Base-by-base conservation (phyloP, 2,113 vertebrate genomes). In the Puffinus mauretanicus region DNA sequence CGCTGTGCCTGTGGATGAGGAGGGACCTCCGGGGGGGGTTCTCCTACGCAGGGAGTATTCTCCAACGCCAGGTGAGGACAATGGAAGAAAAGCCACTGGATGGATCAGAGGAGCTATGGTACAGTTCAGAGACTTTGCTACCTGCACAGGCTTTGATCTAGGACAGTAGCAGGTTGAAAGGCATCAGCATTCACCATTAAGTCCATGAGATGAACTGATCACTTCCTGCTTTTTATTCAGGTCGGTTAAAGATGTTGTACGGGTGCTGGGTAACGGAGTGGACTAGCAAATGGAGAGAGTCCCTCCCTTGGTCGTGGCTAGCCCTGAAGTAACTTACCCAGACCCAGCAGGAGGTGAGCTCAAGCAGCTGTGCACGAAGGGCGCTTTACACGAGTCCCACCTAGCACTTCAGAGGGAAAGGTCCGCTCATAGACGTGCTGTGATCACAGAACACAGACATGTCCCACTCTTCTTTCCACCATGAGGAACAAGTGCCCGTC, bases 351-450 rank as follows among this genome's bases (percentile, higher is more conserved):
- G 16, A 71, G 24, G 21, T 2, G 1, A 90, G 29, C 32, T 81
- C 34, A 36, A 67, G 60, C 51, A 90, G 38, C 40, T 86, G 26
- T 26, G 11, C 26, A 16, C 0, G 2, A 92, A 70, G 42, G 22
- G 29, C 27, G 9, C 44, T 66, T 60, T 11, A 46, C 26, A 30
- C 4, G 19, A 81, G 25, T 58, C 32, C 21, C 38, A 47, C 42
- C 57, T 72, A 29, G 32, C 7, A 34, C 42, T 47, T 64, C 46
- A 58, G 38, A 86, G 17, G 24, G 30, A 60, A 86, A 81, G 24
- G 25, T 78, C 21, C 4, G 1, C 65, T 16, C 54, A 44, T 1
- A 78, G 38, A 42, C 1, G 0, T 9, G 22, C 20, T 58, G 22
- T 32, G 32, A 54, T 55, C n/a, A 55, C 1, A 2, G 29, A 65